Conservation (phyloP, 2,113 vertebrate species). For the Antechinus stuartii region DNA sequence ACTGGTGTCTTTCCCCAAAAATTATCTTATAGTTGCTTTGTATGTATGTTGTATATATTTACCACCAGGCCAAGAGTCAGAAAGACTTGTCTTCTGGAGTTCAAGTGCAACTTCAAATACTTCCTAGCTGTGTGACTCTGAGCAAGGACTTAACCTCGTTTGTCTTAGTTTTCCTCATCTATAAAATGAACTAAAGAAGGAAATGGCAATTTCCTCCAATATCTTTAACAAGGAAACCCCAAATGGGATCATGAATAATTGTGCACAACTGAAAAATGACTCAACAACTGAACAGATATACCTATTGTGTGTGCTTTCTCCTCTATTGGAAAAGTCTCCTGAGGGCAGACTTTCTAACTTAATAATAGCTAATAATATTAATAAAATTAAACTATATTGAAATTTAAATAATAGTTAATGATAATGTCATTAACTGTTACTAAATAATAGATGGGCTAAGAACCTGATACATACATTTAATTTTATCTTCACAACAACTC, state of each 20-base stretch:
- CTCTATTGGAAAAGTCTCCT: not conserved
- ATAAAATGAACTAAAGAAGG: no score
- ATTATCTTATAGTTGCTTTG: not conserved
- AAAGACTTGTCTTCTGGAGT: no score
- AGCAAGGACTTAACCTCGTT: not conserved
- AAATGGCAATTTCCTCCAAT: no score
- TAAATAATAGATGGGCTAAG: not conserved
- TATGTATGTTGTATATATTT: not conserved
- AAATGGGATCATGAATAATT: not conserved
- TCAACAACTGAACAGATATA: not conserved
- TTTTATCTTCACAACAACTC: not conserved
- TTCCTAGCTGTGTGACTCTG: no score
- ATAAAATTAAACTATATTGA: no score
- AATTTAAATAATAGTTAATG: not conserved
- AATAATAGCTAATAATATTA: not conserved
- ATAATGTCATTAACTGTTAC: not conserved
- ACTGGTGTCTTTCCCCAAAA: not conserved
- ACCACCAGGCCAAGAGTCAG: no score
- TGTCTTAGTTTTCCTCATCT: not conserved
- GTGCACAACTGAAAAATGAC: not conserved
- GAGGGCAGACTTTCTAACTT: not conserved
- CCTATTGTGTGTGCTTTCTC: not conserved
- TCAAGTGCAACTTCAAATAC: no score
- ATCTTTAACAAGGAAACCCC: not conserved
- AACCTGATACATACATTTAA: not conserved